Conservation (phyloP, 23 tunicate genomes). For the Oikopleura albicans region DNA sequence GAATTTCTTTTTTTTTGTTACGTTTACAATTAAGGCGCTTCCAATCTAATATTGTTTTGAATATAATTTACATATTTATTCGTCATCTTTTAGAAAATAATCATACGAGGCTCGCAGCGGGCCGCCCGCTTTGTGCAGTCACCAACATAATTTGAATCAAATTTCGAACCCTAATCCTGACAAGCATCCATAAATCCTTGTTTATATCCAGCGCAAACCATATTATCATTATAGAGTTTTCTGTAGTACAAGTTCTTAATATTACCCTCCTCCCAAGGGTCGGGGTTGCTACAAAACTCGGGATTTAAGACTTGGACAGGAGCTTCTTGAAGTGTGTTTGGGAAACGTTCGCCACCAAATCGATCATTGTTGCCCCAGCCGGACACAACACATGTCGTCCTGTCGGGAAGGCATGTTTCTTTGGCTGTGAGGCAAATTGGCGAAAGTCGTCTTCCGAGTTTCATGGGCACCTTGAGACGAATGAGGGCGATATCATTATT, state of each 20-base stretch:
- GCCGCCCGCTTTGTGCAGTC: too few species aligned
- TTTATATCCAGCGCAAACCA: not conserved
- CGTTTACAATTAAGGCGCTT: too few species aligned
- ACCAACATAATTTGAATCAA: too few species aligned
- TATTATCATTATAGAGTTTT: not conserved
- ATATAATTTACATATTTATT: too few species aligned
- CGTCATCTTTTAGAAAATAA: too few species aligned
- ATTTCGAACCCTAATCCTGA: not conserved
- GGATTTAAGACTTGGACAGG: not conserved
- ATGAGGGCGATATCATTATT: conserved; percentile 25
- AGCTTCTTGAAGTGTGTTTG: not conserved
- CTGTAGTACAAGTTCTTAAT: not conserved
- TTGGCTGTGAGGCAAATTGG: conserved; percentile 30
- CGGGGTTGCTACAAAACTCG: not conserved
- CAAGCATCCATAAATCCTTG: conserved; percentile 14
- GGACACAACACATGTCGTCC: conserved; percentile 20
- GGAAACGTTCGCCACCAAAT: not conserved
- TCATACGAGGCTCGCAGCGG: too few species aligned
- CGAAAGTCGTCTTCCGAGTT: conserved; percentile 3
- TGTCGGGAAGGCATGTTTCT: conserved; percentile 1
- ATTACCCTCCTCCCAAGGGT: conserved; percentile 11
- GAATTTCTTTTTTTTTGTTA: too few species aligned
- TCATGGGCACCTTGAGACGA: conserved; percentile 14
- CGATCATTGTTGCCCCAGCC: conserved; percentile 38
- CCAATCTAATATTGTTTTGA: too few species aligned